Conservation (phyloP, 2,113 vertebrate species). For the Phyllopteryx taeniolatus region DNA sequence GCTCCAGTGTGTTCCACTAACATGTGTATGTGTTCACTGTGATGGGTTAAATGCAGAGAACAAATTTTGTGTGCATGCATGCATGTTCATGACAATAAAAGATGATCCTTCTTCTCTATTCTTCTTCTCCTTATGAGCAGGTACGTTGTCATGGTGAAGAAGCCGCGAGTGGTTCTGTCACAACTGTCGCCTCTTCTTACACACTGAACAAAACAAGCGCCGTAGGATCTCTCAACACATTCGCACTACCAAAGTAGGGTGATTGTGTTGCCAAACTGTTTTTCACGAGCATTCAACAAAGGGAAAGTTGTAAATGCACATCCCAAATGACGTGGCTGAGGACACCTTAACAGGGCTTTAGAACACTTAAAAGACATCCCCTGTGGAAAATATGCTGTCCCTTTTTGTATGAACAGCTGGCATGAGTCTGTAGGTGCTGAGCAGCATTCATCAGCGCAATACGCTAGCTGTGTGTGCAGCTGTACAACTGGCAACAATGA, state of each 20-base stretch:
- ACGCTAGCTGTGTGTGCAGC: constrained; percentile 51
- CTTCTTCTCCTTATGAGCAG: too few relatives aligned
- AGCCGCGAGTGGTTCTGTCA: too few relatives aligned
- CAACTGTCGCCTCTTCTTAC: too few relatives aligned
- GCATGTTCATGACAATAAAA: too few relatives aligned
- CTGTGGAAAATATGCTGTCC: not conserved
- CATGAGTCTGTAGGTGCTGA: constrained; percentile 22
- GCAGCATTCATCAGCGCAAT: not conserved
- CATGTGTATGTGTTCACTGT: too few relatives aligned
- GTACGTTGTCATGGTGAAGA: too few relatives aligned
- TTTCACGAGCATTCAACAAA: constrained; percentile 5
- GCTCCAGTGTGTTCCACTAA: too few relatives aligned
- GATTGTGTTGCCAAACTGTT: not conserved
- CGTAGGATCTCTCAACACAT: too few relatives aligned
- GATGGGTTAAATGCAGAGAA: too few relatives aligned
- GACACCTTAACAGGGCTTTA: not conserved
- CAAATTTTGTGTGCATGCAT: too few relatives aligned
- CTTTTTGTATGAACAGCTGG: constrained; percentile 16
- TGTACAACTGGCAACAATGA: constrained; percentile 38
- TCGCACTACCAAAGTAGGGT: not conserved
- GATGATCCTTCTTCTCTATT: too few relatives aligned
- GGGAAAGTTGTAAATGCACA: not conserved
- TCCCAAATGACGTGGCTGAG: constrained; percentile 1
- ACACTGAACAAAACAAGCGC: too few relatives aligned
- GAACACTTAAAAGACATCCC: not conserved